phyloP scores from a whole-genome alignment of 1,140 invertebrate genomes.

The Melipona quadrifasciata region DNA sequence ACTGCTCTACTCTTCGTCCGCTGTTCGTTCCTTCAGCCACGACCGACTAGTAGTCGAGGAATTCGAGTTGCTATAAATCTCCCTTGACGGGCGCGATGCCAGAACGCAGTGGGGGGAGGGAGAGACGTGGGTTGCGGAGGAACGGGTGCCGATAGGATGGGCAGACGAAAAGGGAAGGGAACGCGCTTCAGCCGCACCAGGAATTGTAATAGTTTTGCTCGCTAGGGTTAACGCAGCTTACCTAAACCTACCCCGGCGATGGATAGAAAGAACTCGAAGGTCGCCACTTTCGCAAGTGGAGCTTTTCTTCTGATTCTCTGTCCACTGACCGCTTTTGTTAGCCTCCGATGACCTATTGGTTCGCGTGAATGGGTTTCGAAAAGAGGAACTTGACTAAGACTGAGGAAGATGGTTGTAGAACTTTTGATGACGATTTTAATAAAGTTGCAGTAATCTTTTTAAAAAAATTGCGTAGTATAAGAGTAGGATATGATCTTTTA shows the following conservation, averaged over 20 bases:
- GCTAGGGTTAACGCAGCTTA: conserved; percentile 56
- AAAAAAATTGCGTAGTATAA: not conserved
- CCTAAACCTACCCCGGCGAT: conserved; percentile 25
- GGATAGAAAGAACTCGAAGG: conserved; percentile 53
- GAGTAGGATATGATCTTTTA: not conserved
- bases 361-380: not conserved
- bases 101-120: conserved; percentile 56
- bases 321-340: not conserved
- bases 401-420: no score
- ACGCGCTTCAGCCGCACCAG: conserved; percentile 64
- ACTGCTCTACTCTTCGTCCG: conserved; percentile 33
- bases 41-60: conserved; percentile 80
- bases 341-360: not conserved
- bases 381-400: not conserved
- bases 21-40: conserved; percentile 71
- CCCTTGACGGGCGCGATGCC: conserved; percentile 76
- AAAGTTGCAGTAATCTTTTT: not conserved
- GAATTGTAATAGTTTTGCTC: conserved; percentile 70
- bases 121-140: conserved; percentile 62
- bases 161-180: conserved; percentile 68
- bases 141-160: conserved; percentile 63
- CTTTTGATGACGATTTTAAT: not conserved
- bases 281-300: not conserved
- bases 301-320: not conserved
- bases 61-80: conserved; percentile 82